phyloP scores from a whole-genome alignment of 2,888 invertebrate species.

The Steinernema hermaphroditum region DNA sequence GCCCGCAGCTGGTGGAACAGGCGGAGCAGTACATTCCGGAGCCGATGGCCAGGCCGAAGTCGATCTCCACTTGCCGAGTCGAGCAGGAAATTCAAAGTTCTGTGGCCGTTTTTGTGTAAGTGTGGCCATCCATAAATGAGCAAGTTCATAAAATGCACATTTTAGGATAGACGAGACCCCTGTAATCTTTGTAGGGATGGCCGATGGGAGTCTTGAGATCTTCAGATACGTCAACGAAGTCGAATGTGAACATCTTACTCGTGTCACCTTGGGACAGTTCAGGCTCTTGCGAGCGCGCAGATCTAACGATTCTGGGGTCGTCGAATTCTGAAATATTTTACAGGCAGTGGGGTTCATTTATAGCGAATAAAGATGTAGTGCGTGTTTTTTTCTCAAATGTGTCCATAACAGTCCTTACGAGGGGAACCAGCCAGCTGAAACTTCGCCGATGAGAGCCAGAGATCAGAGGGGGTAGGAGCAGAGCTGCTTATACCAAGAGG shows the following conservation, averaged over 20 bases:
- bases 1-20: neutral
- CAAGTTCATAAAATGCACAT: neutral
- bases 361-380: neutral
- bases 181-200: neutral
- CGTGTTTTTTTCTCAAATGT: neutral
- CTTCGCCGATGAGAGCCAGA: too few species aligned
- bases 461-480: too few species aligned
- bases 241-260: neutral
- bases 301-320: neutral
- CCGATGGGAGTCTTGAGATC: neutral
- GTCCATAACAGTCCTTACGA: too few species aligned
- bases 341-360: neutral
- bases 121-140: neutral
- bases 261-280: neutral
- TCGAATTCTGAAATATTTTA: neutral
- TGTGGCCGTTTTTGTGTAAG: neutral
- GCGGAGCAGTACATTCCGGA: constrained; percentile 19
- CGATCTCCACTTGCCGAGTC: neutral
- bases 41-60: constrained; percentile 4
- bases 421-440: too few species aligned
- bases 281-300: neutral
- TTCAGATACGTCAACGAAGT: neutral
- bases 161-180: neutral
- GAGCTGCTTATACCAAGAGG: too few species aligned
- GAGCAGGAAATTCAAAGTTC: neutral